phyloP scores from a whole-genome alignment of 23 tunicate species.

The Oikopleura albicans region DNA sequence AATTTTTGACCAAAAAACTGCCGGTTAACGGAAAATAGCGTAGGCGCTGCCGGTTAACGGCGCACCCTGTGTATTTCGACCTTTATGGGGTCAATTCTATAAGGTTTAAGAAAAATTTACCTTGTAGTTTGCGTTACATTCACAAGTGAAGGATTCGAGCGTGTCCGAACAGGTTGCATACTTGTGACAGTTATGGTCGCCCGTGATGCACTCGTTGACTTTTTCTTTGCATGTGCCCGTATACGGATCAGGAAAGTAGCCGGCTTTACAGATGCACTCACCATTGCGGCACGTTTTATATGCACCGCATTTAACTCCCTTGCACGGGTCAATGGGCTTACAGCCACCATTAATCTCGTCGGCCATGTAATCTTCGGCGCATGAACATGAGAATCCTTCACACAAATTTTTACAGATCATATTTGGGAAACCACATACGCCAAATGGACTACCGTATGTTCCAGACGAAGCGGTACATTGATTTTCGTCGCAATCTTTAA shows the following conservation, averaged over 20 bases:
- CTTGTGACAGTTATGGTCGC: background rate
- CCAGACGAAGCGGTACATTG: background rate
- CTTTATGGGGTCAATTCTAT: too few relatives aligned
- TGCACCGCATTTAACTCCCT: background rate
- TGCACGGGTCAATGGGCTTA: background rate
- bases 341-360: background rate
- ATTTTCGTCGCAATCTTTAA: background rate
- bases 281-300: background rate
- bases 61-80: too few relatives aligned
- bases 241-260: background rate
- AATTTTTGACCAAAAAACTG: too few relatives aligned
- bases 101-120: too few relatives aligned
- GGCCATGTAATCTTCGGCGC: background rate
- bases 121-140: background rate
- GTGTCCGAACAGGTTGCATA: background rate
- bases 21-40: too few relatives aligned
- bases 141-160: background rate
- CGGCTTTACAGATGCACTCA: background rate
- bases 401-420: background rate
- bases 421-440: background rate
- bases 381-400: background rate
- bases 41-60: too few relatives aligned
- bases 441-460: background rate
- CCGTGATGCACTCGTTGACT: background rate
- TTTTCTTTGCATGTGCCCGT: background rate